Evolutionary conservation across 2,888 invertebrate genomes (phyloP), one percentile per base, ranked within the genome.

Genomic region (Corythucha ciliata): DNA sequence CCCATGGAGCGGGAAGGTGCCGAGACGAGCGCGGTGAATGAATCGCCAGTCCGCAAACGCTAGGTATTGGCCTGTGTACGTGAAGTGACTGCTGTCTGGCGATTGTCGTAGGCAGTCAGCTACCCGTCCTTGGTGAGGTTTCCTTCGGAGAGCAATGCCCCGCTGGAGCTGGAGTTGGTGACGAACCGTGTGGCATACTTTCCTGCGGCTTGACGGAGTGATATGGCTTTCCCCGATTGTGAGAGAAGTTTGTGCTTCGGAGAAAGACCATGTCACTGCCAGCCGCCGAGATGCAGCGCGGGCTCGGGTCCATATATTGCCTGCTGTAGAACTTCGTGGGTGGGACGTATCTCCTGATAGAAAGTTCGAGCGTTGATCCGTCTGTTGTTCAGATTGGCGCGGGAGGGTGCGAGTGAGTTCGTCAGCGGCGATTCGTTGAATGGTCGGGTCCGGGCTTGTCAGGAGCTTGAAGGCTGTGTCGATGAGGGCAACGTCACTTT

Each of bases 41-140:
- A 62, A 63, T 7, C 62, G 42, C 62, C 62, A 63, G 46, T 63
- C 63, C 2, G 59, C 58, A 52, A 60, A 61, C 2, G 58, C 40
- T 16, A 54, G 42, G 48, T 44, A 59, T 12, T 33, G 21, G 2
- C 59, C 58, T 4, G 32, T 41, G 8, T 32, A 26, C 12, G 55
- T 33, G 45, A 60, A 59, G 48, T 58, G 58, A 40, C 51, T 53
- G 26, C 40, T 37, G n/a, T 42, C 48, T 8, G 48, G 48, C 4
- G 47, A 48, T 10, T 20, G 16, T 14, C 48, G 34, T 6, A 54
- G 16, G 40, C 53, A 55, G 32, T 53, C 48, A n/a, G 52, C 49
- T 2, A 52, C 53, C 46, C 52, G 53, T 29, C 52, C 53, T 44
- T 57, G 57, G 26, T 36, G 34, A 18, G 32, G 39, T 20, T 55